Conservation (phyloP, 1,140 invertebrate genomes). For the Aphaenogaster ashmeadi region DNA sequence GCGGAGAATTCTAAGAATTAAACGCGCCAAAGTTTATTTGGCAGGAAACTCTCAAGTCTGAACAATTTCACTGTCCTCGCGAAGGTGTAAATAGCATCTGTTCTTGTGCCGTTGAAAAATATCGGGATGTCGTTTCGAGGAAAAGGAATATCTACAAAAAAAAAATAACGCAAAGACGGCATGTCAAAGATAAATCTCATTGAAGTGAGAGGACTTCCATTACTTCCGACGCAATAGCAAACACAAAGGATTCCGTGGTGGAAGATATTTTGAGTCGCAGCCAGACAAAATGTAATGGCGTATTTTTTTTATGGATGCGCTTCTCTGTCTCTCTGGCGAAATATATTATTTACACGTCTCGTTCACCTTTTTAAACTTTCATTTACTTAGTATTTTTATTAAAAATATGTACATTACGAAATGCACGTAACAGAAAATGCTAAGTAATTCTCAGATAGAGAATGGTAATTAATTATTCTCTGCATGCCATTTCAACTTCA, state of each 20-base stretch:
- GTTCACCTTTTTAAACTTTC: background rate
- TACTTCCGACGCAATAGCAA: constrained; percentile 16
- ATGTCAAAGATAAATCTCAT: constrained; percentile 32
- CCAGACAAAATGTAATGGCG: background rate
- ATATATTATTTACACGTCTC: background rate
- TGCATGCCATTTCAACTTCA: background rate
- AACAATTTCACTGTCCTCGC: background rate
- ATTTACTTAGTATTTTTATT: background rate
- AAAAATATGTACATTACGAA: background rate
- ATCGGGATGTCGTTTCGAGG: background rate
- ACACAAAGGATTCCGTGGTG: background rate
- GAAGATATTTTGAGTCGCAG: background rate
- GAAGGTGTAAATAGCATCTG: background rate
- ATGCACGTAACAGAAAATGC: background rate
- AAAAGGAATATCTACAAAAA: background rate
- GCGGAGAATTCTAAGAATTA: constrained; percentile 28
- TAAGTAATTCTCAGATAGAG: constrained; percentile 18
- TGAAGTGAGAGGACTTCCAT: background rate
- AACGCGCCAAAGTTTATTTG: background rate
- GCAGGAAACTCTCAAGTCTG: background rate
- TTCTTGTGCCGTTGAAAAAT: background rate
- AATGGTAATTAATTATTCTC: constrained; percentile 17
- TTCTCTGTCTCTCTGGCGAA: background rate
- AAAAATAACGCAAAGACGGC: background rate
- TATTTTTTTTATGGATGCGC: background rate